Percentiles rank a stretch among this genome's conserved stretches.
Evolutionary conservation across 2,888 invertebrate genomes (phyloP).

Genomic region (Oscheius sp.): DNA sequence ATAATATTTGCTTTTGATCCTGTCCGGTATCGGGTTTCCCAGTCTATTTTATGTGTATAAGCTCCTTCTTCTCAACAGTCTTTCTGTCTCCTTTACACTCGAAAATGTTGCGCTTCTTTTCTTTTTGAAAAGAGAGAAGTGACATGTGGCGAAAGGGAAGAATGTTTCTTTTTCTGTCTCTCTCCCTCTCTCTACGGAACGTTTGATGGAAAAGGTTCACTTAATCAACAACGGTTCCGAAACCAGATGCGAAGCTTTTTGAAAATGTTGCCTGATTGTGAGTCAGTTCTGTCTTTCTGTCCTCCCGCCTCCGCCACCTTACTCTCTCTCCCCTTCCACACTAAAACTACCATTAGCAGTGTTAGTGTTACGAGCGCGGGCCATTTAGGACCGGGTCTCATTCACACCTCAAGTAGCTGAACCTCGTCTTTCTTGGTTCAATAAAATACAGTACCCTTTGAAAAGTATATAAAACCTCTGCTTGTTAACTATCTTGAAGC

Average conservation of each 20-base stretch:
- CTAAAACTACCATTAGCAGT: slow-evolving; percentile 1
- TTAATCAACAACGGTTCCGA: slow-evolving; percentile 24
- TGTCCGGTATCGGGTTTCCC: slow-evolving; percentile 24
- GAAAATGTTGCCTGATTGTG: not conserved
- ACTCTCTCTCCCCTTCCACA: slow-evolving; percentile 8
- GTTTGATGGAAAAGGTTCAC: slow-evolving; percentile 8
- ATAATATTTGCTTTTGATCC: slow-evolving; percentile 14
- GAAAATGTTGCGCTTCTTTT: slow-evolving; percentile 5
- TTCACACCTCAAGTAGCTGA: slow-evolving; percentile 1
- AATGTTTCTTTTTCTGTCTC: too few relatives aligned
- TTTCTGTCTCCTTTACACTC: slow-evolving; percentile 2
- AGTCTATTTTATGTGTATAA: not conserved
- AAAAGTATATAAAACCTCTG: too few relatives aligned
- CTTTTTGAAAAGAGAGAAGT: not conserved
- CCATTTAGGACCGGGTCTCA: not conserved
- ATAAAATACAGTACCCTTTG: too few relatives aligned
- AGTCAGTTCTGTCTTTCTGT: not conserved
- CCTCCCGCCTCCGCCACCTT: slow-evolving; percentile 15
- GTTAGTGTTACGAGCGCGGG: slow-evolving; percentile 23
- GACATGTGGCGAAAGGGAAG: too few relatives aligned
- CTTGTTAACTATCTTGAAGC: too few relatives aligned
- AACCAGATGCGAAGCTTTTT: slow-evolving; percentile 5
- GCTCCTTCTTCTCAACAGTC: not conserved
- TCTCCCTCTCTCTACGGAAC: too few relatives aligned
- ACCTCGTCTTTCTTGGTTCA: too few relatives aligned